phyloP scores from a whole-genome alignment of 2,113 vertebrate genomes.

The Pycnonotus jocosus region DNA sequence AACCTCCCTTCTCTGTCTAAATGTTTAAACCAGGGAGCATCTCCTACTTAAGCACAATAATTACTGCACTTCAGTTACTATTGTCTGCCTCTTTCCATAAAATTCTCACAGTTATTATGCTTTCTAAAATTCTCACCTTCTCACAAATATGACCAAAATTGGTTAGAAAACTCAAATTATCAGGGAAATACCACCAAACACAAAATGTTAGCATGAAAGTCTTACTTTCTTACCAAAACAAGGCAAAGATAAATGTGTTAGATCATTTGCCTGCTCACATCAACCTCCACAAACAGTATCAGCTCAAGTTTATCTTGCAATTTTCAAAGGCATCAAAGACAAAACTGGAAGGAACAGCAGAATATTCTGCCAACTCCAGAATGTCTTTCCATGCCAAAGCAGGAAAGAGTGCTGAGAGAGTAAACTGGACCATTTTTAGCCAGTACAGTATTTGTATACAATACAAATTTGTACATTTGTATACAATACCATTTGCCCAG shows the following conservation, averaged over 20 bases:
- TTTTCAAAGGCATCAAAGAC: background rate
- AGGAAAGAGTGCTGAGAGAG: background rate
- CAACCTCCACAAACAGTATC: background rate
- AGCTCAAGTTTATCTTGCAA: background rate
- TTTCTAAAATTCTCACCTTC: background rate
- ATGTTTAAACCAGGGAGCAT: background rate
- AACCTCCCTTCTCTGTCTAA: background rate
- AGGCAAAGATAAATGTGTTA: background rate
- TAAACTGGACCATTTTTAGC: background rate
- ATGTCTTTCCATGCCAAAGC: background rate
- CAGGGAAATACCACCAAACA: background rate
- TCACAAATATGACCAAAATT: background rate
- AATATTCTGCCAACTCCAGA: background rate
- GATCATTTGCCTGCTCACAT: background rate
- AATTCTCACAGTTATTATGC: background rate
- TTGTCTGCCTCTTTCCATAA: background rate
- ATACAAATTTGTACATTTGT: background rate
- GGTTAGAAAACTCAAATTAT: background rate
- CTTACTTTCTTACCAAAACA: background rate
- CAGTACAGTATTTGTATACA: background rate
- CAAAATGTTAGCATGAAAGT: background rate
- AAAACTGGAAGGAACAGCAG: background rate
- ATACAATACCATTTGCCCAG: background rate
- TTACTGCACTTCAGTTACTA: background rate
- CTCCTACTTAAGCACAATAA: background rate